phyloP scores from a whole-genome alignment of 2,797 vertebrate genomes.

The Anniella stebbinsi region DNA sequence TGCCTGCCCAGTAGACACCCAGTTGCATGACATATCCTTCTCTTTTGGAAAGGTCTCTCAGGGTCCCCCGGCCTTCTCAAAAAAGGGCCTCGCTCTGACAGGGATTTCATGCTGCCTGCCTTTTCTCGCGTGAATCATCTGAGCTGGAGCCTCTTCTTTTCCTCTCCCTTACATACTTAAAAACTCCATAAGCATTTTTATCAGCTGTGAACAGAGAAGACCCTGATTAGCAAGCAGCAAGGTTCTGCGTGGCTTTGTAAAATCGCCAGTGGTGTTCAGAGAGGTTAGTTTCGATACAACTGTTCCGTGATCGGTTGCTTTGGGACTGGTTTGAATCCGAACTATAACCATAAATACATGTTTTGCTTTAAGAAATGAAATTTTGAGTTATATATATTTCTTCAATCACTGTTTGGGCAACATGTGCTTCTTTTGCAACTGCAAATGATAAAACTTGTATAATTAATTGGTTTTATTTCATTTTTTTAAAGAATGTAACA shows the following conservation, averaged over 20 bases:
- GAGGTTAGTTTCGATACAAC: background rate
- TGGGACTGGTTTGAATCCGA: slow-evolving; percentile 34
- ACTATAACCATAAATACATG: background rate
- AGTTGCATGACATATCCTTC: background rate
- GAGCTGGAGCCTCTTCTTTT: background rate
- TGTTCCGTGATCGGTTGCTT: slow-evolving; percentile 29
- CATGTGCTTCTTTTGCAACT: slow-evolving; percentile 51
- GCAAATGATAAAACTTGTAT: slow-evolving; percentile 54
- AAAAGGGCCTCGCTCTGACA: background rate
- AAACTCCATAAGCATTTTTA: slow-evolving; percentile 26
- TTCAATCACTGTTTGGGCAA: slow-evolving; percentile 27
- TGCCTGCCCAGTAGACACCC: background rate
- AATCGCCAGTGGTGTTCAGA: slow-evolving; percentile 23
- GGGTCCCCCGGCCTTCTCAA: background rate
- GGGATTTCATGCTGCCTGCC: background rate
- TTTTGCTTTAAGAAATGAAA: slow-evolving; percentile 37
- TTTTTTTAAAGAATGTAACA: slow-evolving; percentile 4
- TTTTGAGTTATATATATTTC: slow-evolving; percentile 17
- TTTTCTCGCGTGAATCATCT: background rate
- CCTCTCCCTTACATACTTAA: slow-evolving; percentile 16
- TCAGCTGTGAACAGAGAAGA: slow-evolving; percentile 20
- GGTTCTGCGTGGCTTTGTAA: slow-evolving; percentile 29
- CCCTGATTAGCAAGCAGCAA: background rate
- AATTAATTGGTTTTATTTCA: slow-evolving; percentile 48
- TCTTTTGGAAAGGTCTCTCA: background rate